Evolutionary conservation across 2,797 vertebrate genomes (phyloP), one percentile per base, ranked within the genome.

Genomic region (Morelia viridis): DNA sequence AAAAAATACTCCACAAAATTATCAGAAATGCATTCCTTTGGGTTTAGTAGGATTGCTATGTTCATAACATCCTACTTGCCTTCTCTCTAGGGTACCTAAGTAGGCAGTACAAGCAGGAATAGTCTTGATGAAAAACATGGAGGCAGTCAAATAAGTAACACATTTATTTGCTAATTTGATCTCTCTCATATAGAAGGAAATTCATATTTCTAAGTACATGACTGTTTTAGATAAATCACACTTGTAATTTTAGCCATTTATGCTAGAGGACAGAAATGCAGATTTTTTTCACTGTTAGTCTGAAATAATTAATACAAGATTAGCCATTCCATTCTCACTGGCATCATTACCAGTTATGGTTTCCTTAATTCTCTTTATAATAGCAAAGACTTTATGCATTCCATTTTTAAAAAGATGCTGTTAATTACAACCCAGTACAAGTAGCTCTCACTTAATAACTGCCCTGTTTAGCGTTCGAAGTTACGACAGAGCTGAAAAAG

Each of bases 151-250:
- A 71, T n/a, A 91, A 71, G 56, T 71, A 87, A 58, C 8, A 4
- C n/a, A 68, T 56, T 58, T 57, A 86, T 87, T 71, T 91, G 85
- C 35, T 87, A 91, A 91, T 91, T 87, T 68, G 85, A 57, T 71
- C 35, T 12, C 41, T 58, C 9, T 60, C 84, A 13, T 89, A 57
- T 89, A 85, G 89, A 58, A 71, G 57, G 35, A 56, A 68, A 61
- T 89, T 65, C 41, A 26, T 46, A 53, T 50, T 58, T n/a, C 53
- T 89, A 89, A 85, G 85, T 24, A n/a, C 6, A 46, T 46, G 35
- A 35, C 12, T 24, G 57, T 86, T 85, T 91, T 53, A 91, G 46
- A 90, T 71, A 85, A 87, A 60, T 26, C 22, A 71, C 15, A 58
- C 65, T 8, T 76, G 64, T 41, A 35, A 60, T 87, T 87, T 50